Conservation (phyloP, 53 echinoderm and acorn worm species). For the Temnopleurus reevesii region DNA sequence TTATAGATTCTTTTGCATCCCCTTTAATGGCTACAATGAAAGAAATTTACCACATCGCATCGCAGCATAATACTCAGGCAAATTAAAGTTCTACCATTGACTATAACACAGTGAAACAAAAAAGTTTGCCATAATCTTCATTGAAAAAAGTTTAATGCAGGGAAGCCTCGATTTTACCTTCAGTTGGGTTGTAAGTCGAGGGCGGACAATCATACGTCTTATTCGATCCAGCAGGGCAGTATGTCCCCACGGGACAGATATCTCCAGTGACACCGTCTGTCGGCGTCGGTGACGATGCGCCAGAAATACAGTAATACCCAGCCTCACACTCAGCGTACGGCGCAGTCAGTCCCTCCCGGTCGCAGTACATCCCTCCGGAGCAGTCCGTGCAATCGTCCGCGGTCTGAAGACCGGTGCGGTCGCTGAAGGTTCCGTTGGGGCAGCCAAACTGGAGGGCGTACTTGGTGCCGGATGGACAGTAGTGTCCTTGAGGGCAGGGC, state of each 20-base stretch:
- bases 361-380: slow-evolving; percentile 92
- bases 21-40: no score
- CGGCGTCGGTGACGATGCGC: slow-evolving; percentile 73
- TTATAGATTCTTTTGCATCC: no score
- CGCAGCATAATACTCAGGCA: no score
- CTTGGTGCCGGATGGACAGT: slow-evolving; percentile 83
- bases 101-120: no score
- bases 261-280: slow-evolving; percentile 86
- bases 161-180: slow-evolving; percentile 73
- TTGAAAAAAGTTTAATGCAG: no score
- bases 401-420: slow-evolving; percentile 56
- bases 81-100: no score
- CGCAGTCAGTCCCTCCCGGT: slow-evolving; percentile 67
- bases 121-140: no score
- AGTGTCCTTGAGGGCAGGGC: slow-evolving; percentile 91
- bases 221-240: slow-evolving; percentile 89
- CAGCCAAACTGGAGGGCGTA: slow-evolving; percentile 80
- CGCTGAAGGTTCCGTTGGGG: slow-evolving; percentile 88
- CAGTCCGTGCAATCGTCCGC: slow-evolving; percentile 80
- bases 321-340: slow-evolving; percentile 53
- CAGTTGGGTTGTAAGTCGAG: slow-evolving; percentile 92
- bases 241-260: slow-evolving; percentile 86
- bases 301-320: slow-evolving; percentile 85
- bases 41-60: no score
- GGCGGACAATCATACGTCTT: slow-evolving; percentile 92